Percentiles rank a stretch among this genome's conserved stretches.
phyloP scores from a whole-genome alignment of 1,140 invertebrate genomes.

The Caenorhabditis elegans region WBcel235 BX284602.5:10430501-10431000 shows the following conservation, averaged over 20 bases:
- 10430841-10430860: too few species aligned
- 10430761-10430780: not conserved
- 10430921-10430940: too few species aligned
- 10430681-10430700: slow-evolving; percentile 10
- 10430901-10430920: too few species aligned
- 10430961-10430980: not conserved
- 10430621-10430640: not conserved
- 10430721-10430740: not conserved
- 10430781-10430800: not conserved
- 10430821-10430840: too few species aligned
- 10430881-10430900: too few species aligned
- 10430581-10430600: not conserved
- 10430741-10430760: not conserved
- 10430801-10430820: not conserved
- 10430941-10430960: not conserved
- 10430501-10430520: slow-evolving; percentile 29
- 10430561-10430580: not conserved
- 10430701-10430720: not conserved
- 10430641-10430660: slow-evolving; percentile 5
- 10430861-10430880: too few species aligned
- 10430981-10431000: not conserved
- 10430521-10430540: not conserved
- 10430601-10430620: slow-evolving; percentile 21
- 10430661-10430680: slow-evolving; percentile 14
- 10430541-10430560: not conserved